Evolutionary conservation across 2,113 vertebrate species (phyloP).

Genomic region (Capra hircus): DNA sequence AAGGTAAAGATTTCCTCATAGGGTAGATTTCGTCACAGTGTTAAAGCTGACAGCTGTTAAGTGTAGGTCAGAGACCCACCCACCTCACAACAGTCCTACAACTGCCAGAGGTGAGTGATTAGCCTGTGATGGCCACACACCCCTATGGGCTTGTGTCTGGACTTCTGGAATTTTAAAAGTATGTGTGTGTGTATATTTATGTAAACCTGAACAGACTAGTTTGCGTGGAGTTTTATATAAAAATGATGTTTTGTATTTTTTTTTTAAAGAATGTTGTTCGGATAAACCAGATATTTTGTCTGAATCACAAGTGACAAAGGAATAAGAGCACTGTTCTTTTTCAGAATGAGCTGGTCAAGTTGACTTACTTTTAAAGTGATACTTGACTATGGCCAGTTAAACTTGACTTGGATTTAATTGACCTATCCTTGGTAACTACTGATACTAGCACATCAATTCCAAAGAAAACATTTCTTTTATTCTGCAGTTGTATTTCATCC

Average conservation of each 20-base stretch:
- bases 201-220: conserved; percentile 39
- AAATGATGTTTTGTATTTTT: conserved; percentile 42
- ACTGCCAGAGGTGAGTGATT: not conserved
- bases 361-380: not conserved
- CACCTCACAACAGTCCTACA: not conserved
- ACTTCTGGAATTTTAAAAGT: conserved; percentile 14
- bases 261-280: not conserved
- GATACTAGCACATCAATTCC: not conserved
- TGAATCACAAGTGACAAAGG: conserved; percentile 6
- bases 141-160: conserved; percentile 17
- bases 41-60: not conserved
- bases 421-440: not conserved
- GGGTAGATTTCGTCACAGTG: not conserved
- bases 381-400: not conserved
- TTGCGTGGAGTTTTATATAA: conserved; percentile 46
- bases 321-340: not conserved
- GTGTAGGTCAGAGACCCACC: conserved; percentile 24
- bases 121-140: not conserved
- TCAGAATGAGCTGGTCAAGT: not conserved
- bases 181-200: conserved; percentile 22
- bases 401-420: not conserved
- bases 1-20: conserved; percentile 38
- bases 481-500: not conserved
- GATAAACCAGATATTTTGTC: conserved; percentile 20
- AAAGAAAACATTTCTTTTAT: not conserved